Evolutionary conservation across 2,888 invertebrate species (phyloP).

Genomic region (Aphidoletes aphidimyza): DNA sequence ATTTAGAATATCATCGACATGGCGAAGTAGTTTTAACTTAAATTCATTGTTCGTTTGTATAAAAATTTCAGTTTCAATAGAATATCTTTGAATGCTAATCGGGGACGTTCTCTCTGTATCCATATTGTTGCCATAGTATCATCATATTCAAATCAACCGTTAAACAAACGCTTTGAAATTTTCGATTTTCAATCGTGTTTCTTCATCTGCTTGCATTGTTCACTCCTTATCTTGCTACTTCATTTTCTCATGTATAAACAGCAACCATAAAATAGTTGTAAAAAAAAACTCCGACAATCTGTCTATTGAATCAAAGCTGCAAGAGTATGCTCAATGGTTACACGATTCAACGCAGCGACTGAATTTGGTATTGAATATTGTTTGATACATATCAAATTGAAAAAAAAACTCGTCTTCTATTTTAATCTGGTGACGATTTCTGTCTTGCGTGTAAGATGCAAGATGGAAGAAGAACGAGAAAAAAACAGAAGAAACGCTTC

Average conservation of each 20-base stretch:
- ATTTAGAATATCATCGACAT: too few relatives aligned
- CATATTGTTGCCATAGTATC: too few relatives aligned
- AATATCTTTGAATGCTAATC: not conserved
- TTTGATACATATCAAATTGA: not conserved
- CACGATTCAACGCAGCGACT: not conserved
- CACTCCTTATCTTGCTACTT: not conserved
- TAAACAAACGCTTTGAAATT: not conserved
- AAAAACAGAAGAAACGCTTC: not conserved
- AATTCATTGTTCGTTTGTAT: too few relatives aligned
- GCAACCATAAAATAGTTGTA: not conserved
- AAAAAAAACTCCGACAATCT: not conserved
- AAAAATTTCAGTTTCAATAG: constrained; percentile 33
- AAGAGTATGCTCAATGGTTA: not conserved
- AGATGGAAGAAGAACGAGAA: not conserved
- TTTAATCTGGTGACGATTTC: constrained; percentile 7
- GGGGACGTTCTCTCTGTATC: not conserved
- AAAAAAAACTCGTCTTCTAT: not conserved
- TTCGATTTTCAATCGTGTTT: not conserved
- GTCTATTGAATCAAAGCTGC: not conserved
- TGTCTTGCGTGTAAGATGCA: not conserved
- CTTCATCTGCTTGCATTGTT: not conserved
- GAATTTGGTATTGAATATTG: not conserved
- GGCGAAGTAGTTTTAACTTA: too few relatives aligned
- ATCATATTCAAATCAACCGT: constrained; percentile 41
- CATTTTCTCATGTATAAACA: not conserved